phyloP scores from a whole-genome alignment of 2,797 vertebrate species.

The Hydrolagus colliei region DNA sequence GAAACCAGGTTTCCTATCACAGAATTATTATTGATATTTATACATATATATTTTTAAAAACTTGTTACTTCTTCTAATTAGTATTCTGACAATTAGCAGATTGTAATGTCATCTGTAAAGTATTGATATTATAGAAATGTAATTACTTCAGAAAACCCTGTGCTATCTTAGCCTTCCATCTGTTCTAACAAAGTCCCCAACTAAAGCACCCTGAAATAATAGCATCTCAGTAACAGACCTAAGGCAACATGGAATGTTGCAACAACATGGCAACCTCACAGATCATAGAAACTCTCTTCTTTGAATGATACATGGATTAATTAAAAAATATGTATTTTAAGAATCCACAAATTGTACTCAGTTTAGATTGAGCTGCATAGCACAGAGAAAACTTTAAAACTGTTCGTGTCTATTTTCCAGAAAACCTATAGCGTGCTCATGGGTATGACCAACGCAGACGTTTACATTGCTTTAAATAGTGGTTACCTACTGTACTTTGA shows the following conservation, averaged over 20 bases:
- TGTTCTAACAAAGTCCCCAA: neutral
- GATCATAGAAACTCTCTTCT: slow-evolving; percentile 5
- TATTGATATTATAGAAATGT: neutral
- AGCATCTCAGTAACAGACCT: neutral
- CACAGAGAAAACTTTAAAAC: neutral
- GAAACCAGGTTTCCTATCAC: neutral
- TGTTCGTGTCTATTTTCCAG: neutral
- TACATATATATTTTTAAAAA: neutral
- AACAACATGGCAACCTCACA: neutral
- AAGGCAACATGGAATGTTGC: neutral
- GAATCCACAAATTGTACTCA: neutral
- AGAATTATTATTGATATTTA: neutral
- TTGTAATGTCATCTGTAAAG: too few species aligned
- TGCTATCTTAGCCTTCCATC: slow-evolving; percentile 15
- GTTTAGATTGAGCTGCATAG: neutral
- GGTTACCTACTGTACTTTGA: too few species aligned
- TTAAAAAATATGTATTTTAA: slow-evolving; percentile 24
- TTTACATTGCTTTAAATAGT: neutral
- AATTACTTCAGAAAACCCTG: slow-evolving; percentile 2
- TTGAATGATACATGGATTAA: neutral
- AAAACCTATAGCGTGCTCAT: neutral
- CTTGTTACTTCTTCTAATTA: too few species aligned
- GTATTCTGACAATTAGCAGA: too few species aligned
- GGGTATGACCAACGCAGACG: neutral
- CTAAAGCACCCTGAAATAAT: slow-evolving; percentile 29